Percentiles rank a stretch among this genome's conserved stretches.
Evolutionary conservation across 2,888 invertebrate genomes (phyloP).

Genomic region (Lysandra coridon): DNA sequence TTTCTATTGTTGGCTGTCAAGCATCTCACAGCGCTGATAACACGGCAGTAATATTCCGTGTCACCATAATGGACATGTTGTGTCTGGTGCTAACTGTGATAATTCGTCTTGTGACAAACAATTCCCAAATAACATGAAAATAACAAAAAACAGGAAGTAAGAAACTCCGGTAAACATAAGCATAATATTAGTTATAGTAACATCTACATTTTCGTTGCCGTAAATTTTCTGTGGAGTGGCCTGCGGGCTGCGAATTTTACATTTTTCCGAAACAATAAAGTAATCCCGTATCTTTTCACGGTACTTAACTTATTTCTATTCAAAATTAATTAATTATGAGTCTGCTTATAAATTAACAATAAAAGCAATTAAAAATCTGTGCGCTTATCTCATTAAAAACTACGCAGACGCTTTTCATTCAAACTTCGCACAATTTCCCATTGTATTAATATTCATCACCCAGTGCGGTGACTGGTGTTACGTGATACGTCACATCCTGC

Average conservation of each 20-base stretch:
- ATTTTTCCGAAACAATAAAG: no score
- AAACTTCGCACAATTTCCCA: slow-evolving; percentile 36
- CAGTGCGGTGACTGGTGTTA: slow-evolving; percentile 33
- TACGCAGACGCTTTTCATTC: slow-evolving; percentile 32
- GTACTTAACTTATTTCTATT: no score
- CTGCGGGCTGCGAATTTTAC: no score
- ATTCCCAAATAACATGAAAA: neutral
- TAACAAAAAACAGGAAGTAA: neutral
- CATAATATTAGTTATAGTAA: neutral
- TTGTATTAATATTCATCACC: slow-evolving; percentile 40
- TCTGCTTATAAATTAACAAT: neutral
- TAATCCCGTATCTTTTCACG: no score
- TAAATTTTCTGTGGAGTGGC: neutral
- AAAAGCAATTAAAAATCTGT: slow-evolving; percentile 24
- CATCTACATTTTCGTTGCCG: neutral
- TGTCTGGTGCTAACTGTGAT: slow-evolving; percentile 13
- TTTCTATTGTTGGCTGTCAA: slow-evolving; percentile 16
- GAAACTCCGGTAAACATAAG: neutral
- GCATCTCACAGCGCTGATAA: slow-evolving; percentile 7
- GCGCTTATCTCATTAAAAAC: neutral
- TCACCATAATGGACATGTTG: neutral
- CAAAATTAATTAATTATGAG: no score
- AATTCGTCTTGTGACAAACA: slow-evolving; percentile 19
- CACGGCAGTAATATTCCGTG: slow-evolving; percentile 20
- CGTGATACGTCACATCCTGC: slow-evolving; percentile 40